A percentile compares a stretch with the other conserved stretches of the same genome.
These are phyloP conservation scores for Ascidia mentula DNA, from an alignment of 23 tunicate species.

Conservation along the genomic window DNA sequence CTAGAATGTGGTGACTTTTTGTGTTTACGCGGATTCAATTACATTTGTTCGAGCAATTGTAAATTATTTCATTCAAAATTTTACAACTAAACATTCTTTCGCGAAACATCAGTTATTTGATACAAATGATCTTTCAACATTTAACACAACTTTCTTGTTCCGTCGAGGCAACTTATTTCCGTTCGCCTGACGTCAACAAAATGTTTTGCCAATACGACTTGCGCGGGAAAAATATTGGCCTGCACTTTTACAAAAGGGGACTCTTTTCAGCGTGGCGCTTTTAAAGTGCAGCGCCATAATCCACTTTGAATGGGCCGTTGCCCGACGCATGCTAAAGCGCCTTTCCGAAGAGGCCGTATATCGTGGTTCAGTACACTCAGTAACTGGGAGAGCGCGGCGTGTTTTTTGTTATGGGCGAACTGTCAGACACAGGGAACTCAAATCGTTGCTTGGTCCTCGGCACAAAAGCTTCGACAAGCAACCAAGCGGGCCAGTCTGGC, in stretches of 20 bases:
- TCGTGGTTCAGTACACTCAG: not conserved
- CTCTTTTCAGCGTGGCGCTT: not conserved
- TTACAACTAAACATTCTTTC: too few relatives aligned
- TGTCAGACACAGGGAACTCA: constrained; percentile 37
- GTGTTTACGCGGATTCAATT: too few relatives aligned
- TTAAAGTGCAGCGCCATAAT: not conserved
- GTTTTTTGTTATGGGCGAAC: constrained; percentile 59
- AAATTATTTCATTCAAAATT: too few relatives aligned
- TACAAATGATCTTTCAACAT: not conserved
- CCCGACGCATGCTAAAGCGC: too few relatives aligned
- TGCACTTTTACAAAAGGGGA: too few relatives aligned
- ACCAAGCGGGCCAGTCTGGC: constrained; percentile 45
- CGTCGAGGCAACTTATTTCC: too few relatives aligned
- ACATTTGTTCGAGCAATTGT: too few relatives aligned
- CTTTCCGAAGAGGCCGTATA: too few relatives aligned
- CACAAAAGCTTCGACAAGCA: constrained; percentile 22
- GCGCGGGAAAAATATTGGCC: not conserved
- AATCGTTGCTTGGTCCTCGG: not conserved
- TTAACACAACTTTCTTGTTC: not conserved
- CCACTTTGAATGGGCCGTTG: constrained; percentile 5
- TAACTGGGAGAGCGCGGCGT: not conserved
- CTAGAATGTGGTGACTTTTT: not conserved
- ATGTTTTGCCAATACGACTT: too few relatives aligned
- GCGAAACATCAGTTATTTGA: too few relatives aligned
- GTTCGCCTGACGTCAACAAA: too few relatives aligned